Base-by-base conservation (phyloP, 2,113 vertebrate genomes). In the Hiodon tergisus region DNA sequence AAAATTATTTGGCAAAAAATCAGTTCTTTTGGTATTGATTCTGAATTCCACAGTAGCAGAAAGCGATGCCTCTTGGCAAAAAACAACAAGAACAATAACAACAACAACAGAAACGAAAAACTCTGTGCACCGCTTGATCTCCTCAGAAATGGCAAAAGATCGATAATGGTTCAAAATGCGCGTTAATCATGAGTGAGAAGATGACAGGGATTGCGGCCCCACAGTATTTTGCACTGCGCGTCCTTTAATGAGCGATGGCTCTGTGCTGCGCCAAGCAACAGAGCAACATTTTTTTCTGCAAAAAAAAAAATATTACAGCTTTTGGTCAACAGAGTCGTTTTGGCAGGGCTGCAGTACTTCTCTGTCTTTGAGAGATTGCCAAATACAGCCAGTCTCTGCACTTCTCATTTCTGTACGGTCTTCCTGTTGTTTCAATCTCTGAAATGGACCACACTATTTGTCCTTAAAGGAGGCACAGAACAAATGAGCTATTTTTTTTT, bases 181-280 rank as follows among this genome's bases (percentile, higher is more conserved):
- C 63, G 67, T 73, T 17, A 54, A 77, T 77, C 31, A 31, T 31
- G 31, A 69, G 77, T 78, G 77, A 79, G 62, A 50, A 61, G 77
- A 75, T 71, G 51, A 53, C 11, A 69, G 69, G 71, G 71, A 70
- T 77, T 59, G 58, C 78, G 71, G 67, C 72, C 79, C 71, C 72
- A 69, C 77, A 69, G 75, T 79, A 76, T 74, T 71, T 75, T 79
- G 77, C 71, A 76, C 78, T 66, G 68, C 68, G 67, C 67, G 65
- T 73, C 48, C 48, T 66, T 67, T 67, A 67, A 47, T 48, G 13
- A 47, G 17, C 31, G 2, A 9, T 9, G 4, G 65, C 8, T 3
- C 17, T 67, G 31, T 3, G 16, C 31, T 31, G 31, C 31, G 31
- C 31, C 31, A 31, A 31, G 31, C 31, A 31, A 31, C 31, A 31